Evolutionary conservation across 2,113 vertebrate species (phyloP).

Genomic region (Himantopus leucocephalus): DNA sequence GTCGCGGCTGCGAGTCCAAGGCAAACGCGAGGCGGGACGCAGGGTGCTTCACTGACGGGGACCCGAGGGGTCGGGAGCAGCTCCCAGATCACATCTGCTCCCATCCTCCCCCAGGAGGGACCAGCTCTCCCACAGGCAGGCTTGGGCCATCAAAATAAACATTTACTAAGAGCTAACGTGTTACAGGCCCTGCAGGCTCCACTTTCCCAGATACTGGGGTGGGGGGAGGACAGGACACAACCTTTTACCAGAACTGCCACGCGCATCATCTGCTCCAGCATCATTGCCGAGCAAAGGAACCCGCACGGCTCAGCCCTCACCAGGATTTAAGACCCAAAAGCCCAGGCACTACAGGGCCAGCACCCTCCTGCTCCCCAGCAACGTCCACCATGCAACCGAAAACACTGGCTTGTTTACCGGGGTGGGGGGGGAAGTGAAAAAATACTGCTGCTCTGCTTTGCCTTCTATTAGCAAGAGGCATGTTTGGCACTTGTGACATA

Average conservation of each 20-base stretch:
- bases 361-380: background rate
- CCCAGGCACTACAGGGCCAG: background rate
- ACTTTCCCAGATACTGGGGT: accelerated
- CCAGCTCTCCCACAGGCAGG: accelerated
- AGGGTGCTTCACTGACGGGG: accelerated
- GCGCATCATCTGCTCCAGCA: background rate
- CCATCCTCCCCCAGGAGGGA: background rate
- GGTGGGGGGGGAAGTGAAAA: background rate
- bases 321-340: background rate
- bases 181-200: constrained; percentile 11
- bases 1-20: accelerated
- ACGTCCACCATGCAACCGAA: accelerated
- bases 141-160: background rate
- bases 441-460: constrained; percentile 10
- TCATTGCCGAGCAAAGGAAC: background rate
- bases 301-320: accelerated
- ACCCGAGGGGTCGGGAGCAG: background rate
- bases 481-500: constrained; percentile 39
- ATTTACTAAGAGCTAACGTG: background rate
- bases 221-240: accelerated
- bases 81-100: background rate
- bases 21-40: accelerated
- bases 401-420: background rate
- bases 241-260: background rate
- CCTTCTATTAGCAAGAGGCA: constrained; percentile 31